A percentile compares a stretch with the other conserved stretches of the same genome.
These are phyloP conservation scores for Glaucopsyche alexis DNA, from an alignment of 2,888 invertebrate species.

Conservation along the genomic window DNA sequence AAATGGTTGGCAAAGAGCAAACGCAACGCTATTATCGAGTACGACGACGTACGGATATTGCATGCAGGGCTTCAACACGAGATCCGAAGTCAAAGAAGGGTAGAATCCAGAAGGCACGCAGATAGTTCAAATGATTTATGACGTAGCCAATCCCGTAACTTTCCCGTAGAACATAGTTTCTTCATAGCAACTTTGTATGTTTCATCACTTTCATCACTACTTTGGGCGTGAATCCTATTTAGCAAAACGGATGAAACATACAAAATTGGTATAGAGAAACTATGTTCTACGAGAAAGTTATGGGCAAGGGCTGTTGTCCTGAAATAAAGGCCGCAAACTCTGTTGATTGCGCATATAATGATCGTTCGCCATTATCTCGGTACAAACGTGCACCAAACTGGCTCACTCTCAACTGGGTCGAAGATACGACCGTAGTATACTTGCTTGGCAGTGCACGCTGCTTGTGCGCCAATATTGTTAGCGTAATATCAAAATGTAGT, in stretches of 20 bases:
- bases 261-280: constrained; percentile 2
- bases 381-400: constrained; percentile 7
- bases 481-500: background rate
- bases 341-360: background rate
- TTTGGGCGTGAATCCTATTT: background rate
- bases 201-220: background rate
- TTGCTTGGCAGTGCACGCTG: constrained; percentile 21
- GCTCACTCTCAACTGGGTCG: constrained; percentile 30
- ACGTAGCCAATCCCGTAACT: too few relatives aligned
- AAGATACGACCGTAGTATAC: background rate
- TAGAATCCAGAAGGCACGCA: too few relatives aligned
- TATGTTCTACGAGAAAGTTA: background rate
- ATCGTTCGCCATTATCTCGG: background rate
- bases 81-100: too few relatives aligned
- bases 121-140: too few relatives aligned
- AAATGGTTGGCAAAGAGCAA: background rate
- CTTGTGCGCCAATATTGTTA: constrained; percentile 21
- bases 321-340: background rate
- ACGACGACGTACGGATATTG: background rate
- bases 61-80: background rate
- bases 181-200: too few relatives aligned
- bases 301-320: background rate
- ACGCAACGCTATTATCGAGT: background rate
- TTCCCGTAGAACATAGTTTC: too few relatives aligned
- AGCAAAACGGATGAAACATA: background rate